Percentiles rank a stretch among this genome's conserved stretches.
Evolutionary conservation across 2,888 invertebrate genomes (phyloP).

Genomic region (Cistogaster globosa): DNA sequence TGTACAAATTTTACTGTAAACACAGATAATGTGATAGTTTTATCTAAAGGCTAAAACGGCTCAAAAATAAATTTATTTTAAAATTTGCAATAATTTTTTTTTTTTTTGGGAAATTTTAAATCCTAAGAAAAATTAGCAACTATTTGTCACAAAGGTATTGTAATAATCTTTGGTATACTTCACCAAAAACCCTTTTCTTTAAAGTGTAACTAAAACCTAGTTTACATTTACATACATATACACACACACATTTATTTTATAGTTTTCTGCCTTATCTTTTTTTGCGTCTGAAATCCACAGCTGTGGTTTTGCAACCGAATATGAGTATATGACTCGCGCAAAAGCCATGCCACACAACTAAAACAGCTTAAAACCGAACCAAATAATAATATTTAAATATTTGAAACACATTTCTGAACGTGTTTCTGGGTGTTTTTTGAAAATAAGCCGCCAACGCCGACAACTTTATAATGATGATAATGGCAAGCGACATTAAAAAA

Average conservation of each 20-base stretch:
- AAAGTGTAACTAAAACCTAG: slow-evolving; percentile 15
- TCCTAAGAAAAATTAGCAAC: too few relatives aligned
- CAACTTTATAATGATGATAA: slow-evolving; percentile 32
- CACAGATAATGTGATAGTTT: too few relatives aligned
- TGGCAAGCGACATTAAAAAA: slow-evolving; percentile 58
- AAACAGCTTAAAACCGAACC: slow-evolving; percentile 13
- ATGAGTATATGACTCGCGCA: slow-evolving; percentile 25
- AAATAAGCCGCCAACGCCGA: slow-evolving; percentile 59
- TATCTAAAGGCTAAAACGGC: too few relatives aligned
- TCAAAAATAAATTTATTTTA: too few relatives aligned
- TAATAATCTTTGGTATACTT: neutral
- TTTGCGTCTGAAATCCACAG: slow-evolving; percentile 27
- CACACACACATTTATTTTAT: neutral
- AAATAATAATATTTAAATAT: slow-evolving; percentile 60
- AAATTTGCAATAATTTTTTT: too few relatives aligned
- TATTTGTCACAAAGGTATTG: too few relatives aligned
- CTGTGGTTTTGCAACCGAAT: slow-evolving; percentile 65
- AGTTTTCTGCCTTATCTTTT: neutral
- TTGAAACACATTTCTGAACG: slow-evolving; percentile 58
- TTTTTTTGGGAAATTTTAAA: too few relatives aligned
- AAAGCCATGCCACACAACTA: slow-evolving; percentile 34
- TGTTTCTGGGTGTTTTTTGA: slow-evolving; percentile 44
- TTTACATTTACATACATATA: neutral
- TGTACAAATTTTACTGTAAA: too few relatives aligned
- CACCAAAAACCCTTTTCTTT: slow-evolving; percentile 27